Base-by-base conservation (phyloP, 2,888 invertebrate genomes). In the Ichneumoninae sp. region DNA sequence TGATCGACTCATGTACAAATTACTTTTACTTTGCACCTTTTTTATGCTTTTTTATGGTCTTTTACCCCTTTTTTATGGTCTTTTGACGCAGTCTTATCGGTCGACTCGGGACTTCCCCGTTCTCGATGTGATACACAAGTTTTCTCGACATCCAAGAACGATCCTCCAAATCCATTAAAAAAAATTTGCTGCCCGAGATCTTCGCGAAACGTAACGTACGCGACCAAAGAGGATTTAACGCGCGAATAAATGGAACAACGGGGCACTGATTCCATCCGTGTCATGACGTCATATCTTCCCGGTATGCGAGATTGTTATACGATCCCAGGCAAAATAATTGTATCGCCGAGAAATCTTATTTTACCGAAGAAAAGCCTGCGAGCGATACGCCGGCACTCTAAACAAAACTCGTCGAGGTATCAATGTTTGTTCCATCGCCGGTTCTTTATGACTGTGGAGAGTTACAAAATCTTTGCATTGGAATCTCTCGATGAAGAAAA, bases 251-350 rank as follows among this genome's bases (percentile, higher is more conserved):
- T 54, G 44, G 36, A 68, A 80, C 36, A 60, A 50, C 26, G 74
- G 36, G 26, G 30, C 69, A 26, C 69, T 7, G 69, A 69, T 69
- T 69, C 54, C 30, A 44, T n/a, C 70, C 22, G 70, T 76, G 22
- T 16, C 13, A 50, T 65, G 76, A 69, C 36, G 69, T 47, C 70
- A 76, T 65, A 70, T 76, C 75, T 62, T 76, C 69, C 44, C 54
- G 70, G 75, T 81, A 71, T 76, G 70, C 65, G 62, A 70, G 70
- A 44, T 76, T 81, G 76, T 81, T 70, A 81, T 70, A 76, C 81
- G 76, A 70, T 62, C 76, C 62, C 54, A 4, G 44, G 44, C 44
- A 47, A 47, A 47, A 47, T 16, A 47, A 47, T 47, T 47, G 16
- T 47, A 47, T 47, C 44, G 44, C 3, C 44, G 44, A 47, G 44